Percentiles rank a stretch among this genome's conserved stretches.
These are phyloP conservation scores for Cheilosia pagana DNA, from an alignment of 2,888 invertebrate genomes.

Conservation along the genomic window DNA sequence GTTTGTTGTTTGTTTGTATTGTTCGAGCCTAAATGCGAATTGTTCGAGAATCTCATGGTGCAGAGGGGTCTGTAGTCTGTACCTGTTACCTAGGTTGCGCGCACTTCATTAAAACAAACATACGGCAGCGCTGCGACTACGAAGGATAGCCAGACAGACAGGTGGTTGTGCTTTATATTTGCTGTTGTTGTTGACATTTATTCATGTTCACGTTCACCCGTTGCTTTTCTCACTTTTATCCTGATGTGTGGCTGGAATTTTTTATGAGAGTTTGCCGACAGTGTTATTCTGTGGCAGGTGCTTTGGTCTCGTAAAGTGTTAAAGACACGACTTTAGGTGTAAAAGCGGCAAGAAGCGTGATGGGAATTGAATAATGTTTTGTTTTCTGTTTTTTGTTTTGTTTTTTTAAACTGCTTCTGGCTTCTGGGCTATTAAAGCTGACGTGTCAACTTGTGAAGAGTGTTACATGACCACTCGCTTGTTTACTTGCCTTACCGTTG, in stretches of 20 bases:
- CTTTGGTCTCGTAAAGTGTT: conserved; percentile 32
- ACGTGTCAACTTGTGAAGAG: background rate
- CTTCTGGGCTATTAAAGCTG: background rate
- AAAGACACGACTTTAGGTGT: conserved; percentile 45
- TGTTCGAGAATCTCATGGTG: conserved; percentile 11
- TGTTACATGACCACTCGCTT: background rate
- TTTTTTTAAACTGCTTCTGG: background rate
- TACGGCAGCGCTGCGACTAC: conserved; percentile 2
- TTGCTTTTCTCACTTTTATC: conserved; percentile 30
- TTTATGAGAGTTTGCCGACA: conserved; percentile 47
- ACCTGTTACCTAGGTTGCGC: conserved; percentile 72
- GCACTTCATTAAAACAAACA: conserved; percentile 62
- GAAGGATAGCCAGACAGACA: conserved; percentile 59
- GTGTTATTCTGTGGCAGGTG: conserved; percentile 38
- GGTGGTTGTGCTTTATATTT: conserved; percentile 60
- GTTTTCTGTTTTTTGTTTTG: background rate
- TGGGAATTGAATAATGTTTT: conserved; percentile 21
- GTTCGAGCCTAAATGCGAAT: conserved; percentile 19
- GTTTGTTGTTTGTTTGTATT: conserved; percentile 8
- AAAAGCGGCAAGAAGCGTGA: conserved; percentile 42
- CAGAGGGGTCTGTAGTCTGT: conserved; percentile 42
- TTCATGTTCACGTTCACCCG: conserved; percentile 33
- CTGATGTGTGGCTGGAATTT: conserved; percentile 57
- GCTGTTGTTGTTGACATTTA: conserved; percentile 34
- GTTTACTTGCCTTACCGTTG: too few relatives aligned